A percentile compares a stretch with the other conserved stretches of the same genome.
Evolutionary conservation across 2,888 invertebrate genomes (phyloP).

Genomic region (Artemia sinica): DNA sequence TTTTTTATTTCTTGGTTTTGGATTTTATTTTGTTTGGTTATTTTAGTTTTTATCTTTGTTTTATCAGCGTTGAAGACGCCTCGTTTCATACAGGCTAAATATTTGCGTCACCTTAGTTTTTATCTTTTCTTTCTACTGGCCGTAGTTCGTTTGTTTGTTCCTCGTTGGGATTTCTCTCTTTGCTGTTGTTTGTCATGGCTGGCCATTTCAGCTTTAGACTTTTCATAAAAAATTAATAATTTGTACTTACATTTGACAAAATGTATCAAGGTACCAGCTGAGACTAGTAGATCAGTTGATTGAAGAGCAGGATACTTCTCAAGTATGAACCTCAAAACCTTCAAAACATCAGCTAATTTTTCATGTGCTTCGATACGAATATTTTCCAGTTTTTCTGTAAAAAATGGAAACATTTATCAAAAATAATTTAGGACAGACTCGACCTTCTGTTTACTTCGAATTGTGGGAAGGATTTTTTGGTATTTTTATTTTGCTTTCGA

Average conservation of each 20-base stretch:
- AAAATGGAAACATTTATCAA: conserved; percentile 14
- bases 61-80: too few species aligned
- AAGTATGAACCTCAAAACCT: conserved; percentile 34
- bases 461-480: background rate
- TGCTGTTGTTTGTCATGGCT: too few species aligned
- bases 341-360: conserved; percentile 35
- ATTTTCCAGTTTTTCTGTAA: conserved; percentile 28
- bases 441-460: background rate
- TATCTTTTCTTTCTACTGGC: too few species aligned
- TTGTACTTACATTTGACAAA: conserved; percentile 34
- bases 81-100: too few species aligned
- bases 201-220: too few species aligned
- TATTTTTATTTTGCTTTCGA: too few species aligned
- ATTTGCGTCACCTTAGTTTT: too few species aligned
- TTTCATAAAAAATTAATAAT: background rate
- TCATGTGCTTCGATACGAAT: conserved; percentile 34
- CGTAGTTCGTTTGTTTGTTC: too few species aligned
- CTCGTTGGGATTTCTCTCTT: too few species aligned
- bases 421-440: background rate
- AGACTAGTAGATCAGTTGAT: conserved; percentile 35
- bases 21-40: too few species aligned
- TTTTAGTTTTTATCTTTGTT: too few species aligned
- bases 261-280: conserved; percentile 35
- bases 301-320: conserved; percentile 36
- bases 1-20: too few species aligned